Percentiles rank a stretch among this genome's conserved stretches.
These are phyloP conservation scores for Gallinago paraguaiae DNA, from an alignment of 2,113 vertebrate species.

Conservation along the genomic window DNA sequence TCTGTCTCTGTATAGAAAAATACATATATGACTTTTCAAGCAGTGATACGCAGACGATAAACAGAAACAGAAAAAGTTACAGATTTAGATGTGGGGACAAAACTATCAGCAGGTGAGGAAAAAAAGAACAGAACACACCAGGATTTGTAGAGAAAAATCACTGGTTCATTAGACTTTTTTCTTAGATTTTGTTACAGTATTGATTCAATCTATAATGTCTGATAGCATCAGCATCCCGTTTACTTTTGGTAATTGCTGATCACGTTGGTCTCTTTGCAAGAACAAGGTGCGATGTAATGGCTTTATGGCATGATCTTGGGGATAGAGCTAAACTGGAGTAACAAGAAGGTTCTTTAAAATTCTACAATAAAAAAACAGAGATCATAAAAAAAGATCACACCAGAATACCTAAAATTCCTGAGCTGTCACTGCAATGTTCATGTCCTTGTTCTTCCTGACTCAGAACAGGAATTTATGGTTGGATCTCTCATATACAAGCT, in stretches of 20 bases:
- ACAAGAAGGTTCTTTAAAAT: neutral
- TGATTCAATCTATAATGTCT: neutral
- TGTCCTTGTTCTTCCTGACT: neutral
- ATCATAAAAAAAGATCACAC: neutral
- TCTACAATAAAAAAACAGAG: neutral
- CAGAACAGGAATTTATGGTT: neutral
- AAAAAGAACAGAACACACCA: neutral
- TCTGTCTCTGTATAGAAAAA: neutral
- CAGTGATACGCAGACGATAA: neutral
- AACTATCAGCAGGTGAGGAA: neutral
- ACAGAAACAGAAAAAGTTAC: neutral
- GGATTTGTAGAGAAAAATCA: neutral
- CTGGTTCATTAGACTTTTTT: neutral
- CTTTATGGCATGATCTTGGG: neutral
- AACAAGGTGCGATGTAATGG: neutral
- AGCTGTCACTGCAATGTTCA: neutral
- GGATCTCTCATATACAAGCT: neutral
- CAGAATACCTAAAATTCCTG: neutral
- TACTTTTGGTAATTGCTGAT: conserved; percentile 11
- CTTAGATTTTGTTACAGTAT: neutral
- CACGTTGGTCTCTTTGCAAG: neutral
- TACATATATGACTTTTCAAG: neutral
- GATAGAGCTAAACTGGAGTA: neutral
- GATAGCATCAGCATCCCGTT: neutral
- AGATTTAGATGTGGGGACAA: neutral